Evolutionary conservation across 2,797 vertebrate genomes (phyloP).

Genomic region (Manis pentadactyla): DNA sequence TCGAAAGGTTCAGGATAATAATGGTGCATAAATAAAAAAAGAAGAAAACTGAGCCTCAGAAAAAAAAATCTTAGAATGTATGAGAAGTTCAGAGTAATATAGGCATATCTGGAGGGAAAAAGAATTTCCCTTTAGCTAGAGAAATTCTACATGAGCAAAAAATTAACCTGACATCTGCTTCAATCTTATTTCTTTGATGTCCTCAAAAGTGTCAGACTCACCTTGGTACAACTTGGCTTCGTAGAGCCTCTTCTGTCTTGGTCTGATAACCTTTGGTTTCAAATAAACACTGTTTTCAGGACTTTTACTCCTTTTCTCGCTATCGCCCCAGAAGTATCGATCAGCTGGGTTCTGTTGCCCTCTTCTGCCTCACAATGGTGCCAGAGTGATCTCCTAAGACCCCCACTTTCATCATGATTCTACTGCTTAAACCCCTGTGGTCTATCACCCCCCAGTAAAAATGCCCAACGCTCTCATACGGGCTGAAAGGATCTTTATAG

Average conservation of each 20-base stretch:
- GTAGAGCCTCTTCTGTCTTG: background rate
- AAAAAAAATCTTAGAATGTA: background rate
- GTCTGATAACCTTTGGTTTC: background rate
- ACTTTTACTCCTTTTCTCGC: conserved; percentile 68
- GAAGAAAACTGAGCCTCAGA: background rate
- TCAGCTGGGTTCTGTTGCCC: conserved; percentile 9
- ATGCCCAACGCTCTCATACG: background rate
- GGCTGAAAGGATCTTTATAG: background rate
- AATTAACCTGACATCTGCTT: background rate
- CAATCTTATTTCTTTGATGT: background rate
- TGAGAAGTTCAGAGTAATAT: background rate
- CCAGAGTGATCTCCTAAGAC: conserved; percentile 56
- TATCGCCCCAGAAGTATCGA: conserved; percentile 72
- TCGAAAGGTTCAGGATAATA: background rate
- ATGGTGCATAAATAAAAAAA: background rate
- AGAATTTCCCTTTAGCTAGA: background rate
- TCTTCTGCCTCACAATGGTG: conserved; percentile 15
- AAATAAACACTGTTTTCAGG: conserved; percentile 59
- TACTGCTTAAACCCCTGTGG: background rate
- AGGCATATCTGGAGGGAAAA: background rate
- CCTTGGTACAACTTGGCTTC: background rate
- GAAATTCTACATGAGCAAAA: background rate
- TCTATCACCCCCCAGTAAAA: background rate
- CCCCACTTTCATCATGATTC: background rate
- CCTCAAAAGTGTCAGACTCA: background rate